phyloP scores from a whole-genome alignment of 2,113 vertebrate genomes.

The Boulengeromyrus knoepffleri region DNA sequence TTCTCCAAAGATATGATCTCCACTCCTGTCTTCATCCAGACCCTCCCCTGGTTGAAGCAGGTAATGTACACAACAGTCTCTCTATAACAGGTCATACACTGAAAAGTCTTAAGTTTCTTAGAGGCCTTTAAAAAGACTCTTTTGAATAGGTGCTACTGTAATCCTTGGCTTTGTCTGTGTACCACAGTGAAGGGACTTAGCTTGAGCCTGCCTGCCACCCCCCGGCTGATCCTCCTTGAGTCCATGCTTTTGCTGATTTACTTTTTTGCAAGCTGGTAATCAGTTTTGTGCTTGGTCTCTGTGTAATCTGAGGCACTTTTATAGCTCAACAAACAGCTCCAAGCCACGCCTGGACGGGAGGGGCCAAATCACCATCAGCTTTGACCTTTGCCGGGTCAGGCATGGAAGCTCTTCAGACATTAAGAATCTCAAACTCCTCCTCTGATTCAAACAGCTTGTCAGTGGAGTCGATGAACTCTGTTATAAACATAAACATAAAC shows the following conservation, averaged over 20 bases:
- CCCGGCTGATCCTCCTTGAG: not conserved
- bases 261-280: conserved; percentile 28
- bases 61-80: not conserved
- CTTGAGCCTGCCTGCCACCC: not conserved
- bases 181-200: conserved; percentile 13
- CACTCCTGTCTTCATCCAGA: conserved; percentile 12
- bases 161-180: conserved; percentile 20
- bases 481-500: not conserved
- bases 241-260: not conserved
- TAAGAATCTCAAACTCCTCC: conserved; percentile 85
- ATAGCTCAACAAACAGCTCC: not conserved
- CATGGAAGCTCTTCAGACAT: conserved; percentile 51
- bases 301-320: conserved; percentile 44
- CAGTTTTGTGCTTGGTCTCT: conserved; percentile 31
- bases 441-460: conserved; percentile 78
- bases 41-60: conserved; percentile 8
- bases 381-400: not conserved
- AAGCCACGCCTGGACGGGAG: not conserved
- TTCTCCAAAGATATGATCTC: conserved; percentile 20
- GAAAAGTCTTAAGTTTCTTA: not conserved
- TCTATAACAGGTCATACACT: conserved; percentile 22
- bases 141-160: conserved; percentile 10
- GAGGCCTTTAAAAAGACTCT: conserved; percentile 3
- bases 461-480: conserved; percentile 79
- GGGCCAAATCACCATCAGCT: not conserved